phyloP scores from a whole-genome alignment of 2,888 invertebrate genomes.

The Platerodrilus igneus region DNA sequence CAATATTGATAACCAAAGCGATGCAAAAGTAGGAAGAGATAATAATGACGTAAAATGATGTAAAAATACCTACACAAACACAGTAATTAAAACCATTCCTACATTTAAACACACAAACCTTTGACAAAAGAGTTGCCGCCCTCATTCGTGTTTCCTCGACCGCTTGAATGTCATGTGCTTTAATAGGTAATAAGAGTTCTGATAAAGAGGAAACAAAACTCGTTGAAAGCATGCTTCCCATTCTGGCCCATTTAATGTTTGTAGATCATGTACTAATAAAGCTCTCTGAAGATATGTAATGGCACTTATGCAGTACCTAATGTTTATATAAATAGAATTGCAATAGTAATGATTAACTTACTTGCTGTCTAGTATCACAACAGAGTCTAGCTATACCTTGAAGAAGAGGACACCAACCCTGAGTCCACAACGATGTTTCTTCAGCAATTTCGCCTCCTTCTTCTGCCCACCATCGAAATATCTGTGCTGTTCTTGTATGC shows the following conservation, averaged over 20 bases:
- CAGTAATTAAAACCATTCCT: constrained; percentile 1
- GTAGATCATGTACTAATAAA: constrained; percentile 85
- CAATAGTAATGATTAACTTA: constrained; percentile 34
- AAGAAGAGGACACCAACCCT: constrained; percentile 93
- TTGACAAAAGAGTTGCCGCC: constrained; percentile 84
- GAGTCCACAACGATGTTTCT: constrained; percentile 76
- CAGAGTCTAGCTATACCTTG: constrained; percentile 95
- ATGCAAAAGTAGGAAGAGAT: constrained; percentile 76
- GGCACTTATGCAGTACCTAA: constrained; percentile 85
- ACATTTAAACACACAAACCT: constrained; percentile 52
- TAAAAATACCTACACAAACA: constrained; percentile 67
- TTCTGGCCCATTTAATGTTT: constrained; percentile 78
- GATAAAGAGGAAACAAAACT: constrained; percentile 90
- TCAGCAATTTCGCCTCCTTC: constrained; percentile 59
- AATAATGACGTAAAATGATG: constrained; percentile 88
- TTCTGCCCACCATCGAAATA: constrained; percentile 85
- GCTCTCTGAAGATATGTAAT: constrained; percentile 93
- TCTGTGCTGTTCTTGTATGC: constrained; percentile 90
- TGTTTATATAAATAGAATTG: no score
- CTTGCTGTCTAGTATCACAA: constrained; percentile 83
- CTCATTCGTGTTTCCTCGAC: constrained; percentile 86
- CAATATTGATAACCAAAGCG: constrained; percentile 88
- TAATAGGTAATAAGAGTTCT: constrained; percentile 64
- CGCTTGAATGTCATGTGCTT: constrained; percentile 53
- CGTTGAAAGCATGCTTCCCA: constrained; percentile 94